phyloP scores from a whole-genome alignment of 1,140 invertebrate genomes.

The Megathymus violae region DNA sequence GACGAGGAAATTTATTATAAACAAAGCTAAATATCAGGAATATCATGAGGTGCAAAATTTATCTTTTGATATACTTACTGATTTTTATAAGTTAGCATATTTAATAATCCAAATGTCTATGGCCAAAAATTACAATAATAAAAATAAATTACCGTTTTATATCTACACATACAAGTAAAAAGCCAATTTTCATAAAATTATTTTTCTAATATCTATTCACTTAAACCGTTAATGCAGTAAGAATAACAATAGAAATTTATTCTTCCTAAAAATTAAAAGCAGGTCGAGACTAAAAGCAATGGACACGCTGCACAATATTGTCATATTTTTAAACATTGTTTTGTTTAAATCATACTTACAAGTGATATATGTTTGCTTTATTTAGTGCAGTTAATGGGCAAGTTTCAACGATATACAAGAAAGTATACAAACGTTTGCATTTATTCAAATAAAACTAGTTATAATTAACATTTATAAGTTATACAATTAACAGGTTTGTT shows the following conservation, averaged over 20 bases:
- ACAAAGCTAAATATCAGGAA: neutral
- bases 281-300: conserved; percentile 31
- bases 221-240: neutral
- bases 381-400: conserved; percentile 49
- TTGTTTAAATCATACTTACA: conserved; percentile 31
- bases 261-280: neutral
- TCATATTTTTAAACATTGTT: conserved; percentile 16
- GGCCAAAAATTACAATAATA: conserved; percentile 20
- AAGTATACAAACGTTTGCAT: conserved; percentile 62
- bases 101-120: conserved; percentile 2
- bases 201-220: neutral
- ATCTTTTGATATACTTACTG: neutral
- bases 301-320: conserved; percentile 34
- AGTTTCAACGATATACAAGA: conserved; percentile 61
- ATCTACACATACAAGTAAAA: conserved; percentile 17
- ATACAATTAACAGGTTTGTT: conserved; percentile 27
- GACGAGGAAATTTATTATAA: neutral
- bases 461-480: conserved; percentile 54
- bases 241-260: conserved; percentile 12
- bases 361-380: conserved; percentile 41
- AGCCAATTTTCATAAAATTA: conserved; percentile 3
- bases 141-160: conserved; percentile 8
- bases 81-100: conserved; percentile 2
- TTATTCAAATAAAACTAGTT: conserved; percentile 68
- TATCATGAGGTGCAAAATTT: conserved; percentile 4